Conservation (phyloP, 2,888 invertebrate species). For the Sinopyrophorus schimmeli region DNA sequence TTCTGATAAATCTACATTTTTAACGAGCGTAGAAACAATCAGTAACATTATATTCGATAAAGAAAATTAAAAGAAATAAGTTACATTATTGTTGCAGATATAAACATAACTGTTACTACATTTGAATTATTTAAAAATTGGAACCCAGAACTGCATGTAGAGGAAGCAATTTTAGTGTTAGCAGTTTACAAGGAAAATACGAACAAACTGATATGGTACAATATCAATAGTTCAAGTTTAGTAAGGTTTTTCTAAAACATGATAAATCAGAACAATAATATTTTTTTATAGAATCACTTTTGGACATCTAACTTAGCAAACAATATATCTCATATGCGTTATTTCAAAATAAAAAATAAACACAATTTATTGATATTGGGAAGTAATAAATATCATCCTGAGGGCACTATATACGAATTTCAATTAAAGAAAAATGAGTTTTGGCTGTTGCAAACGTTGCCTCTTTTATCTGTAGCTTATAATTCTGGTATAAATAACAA, state of each 20-base stretch:
- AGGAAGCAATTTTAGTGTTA: slow-evolving; percentile 41
- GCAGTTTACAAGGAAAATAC: too few species aligned
- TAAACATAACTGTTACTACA: slow-evolving; percentile 33
- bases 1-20: slow-evolving; percentile 17
- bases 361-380: slow-evolving; percentile 32
- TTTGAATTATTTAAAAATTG: slow-evolving; percentile 40
- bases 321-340: slow-evolving; percentile 37
- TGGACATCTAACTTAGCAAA: slow-evolving; percentile 42
- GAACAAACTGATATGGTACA: slow-evolving; percentile 50
- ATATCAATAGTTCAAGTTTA: too few species aligned
- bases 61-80: too few species aligned
- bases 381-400: slow-evolving; percentile 29
- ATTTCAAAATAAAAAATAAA: slow-evolving; percentile 31
- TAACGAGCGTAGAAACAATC: slow-evolving; percentile 2
- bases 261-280: too few species aligned
- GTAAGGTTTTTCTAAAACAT: too few species aligned
- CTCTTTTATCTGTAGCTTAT: slow-evolving; percentile 39
- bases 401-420: slow-evolving; percentile 50
- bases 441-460: slow-evolving; percentile 46
- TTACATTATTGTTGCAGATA: too few species aligned
- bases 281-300: slow-evolving; percentile 33
- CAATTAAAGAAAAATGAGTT: too few species aligned
- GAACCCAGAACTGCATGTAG: slow-evolving; percentile 28
- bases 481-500: slow-evolving; percentile 42
- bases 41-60: too few species aligned